phyloP scores from a whole-genome alignment of 2,113 vertebrate genomes.

The Rafetus swinhoei region DNA sequence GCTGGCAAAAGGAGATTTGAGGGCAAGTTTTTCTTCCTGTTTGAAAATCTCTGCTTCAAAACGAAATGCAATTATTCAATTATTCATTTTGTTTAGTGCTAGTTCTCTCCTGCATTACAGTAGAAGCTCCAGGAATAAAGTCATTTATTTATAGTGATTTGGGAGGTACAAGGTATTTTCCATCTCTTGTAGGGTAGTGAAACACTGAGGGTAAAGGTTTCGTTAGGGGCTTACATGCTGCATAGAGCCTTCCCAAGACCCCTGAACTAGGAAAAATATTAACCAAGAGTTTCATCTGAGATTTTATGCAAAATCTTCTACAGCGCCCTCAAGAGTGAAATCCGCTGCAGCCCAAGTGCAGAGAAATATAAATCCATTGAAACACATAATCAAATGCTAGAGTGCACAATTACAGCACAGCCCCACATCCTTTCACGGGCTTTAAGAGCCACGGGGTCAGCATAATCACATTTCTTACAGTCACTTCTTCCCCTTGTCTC shows the following conservation, averaged over 20 bases:
- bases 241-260: background rate
- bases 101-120: background rate
- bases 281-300: background rate
- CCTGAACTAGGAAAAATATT: background rate
- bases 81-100: background rate
- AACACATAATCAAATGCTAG: background rate
- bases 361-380: background rate
- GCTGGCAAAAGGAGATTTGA: background rate
- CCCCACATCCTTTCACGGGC: background rate
- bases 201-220: background rate
- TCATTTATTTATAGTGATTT: background rate
- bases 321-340: conserved; percentile 21
- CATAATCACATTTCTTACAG: background rate
- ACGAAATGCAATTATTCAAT: background rate
- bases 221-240: background rate
- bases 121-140: background rate
- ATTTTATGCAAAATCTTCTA: background rate
- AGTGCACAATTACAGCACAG: background rate
- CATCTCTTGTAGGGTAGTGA: background rate
- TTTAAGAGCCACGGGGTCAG: background rate
- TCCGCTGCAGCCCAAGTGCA: background rate
- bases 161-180: background rate
- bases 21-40: background rate
- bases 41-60: background rate
- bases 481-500: background rate